Base-by-base conservation (phyloP, 2,797 vertebrate genomes). In the Clarias pachynema region DNA sequence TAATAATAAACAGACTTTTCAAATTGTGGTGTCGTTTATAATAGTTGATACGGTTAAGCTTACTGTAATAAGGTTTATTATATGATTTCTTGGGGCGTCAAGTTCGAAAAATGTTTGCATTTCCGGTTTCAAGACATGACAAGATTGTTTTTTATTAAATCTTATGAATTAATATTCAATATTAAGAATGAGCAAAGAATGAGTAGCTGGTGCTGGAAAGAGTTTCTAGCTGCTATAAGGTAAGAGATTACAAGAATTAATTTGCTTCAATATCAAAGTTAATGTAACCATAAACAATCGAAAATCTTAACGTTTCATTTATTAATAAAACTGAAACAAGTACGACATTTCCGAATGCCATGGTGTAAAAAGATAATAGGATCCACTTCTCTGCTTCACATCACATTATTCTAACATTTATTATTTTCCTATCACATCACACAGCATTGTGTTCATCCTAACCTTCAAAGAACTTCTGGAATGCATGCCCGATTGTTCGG, bases 1-100 rank as follows among this genome's bases (percentile, higher is more conserved):
- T 78, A 60, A 79, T 59, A 77, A 77, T 40, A 79, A 79, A 62
- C 57, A 60, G 22, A n/a, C 3, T 44, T 57, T 62, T 24, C 15
- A 29, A 66, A 16, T 59, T 59, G 74, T 6, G 20, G 20, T 31
- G 14, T 37, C 62, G n/a, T 62, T 79, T 79, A 37, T 62, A 62
- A 62, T 75, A 4, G 6, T 26, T 40, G 56, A 40, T 37, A 16
- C 15, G 31, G 22, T 7, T 6, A 77, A 57, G 18, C 4, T 79
- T 79, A 40, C 29, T 24, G 16, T 60, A 78, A 78, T 37, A 7
- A 60, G 22, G 1, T 14, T 59, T 34, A 34, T 60, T 60, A 78
- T 78, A 78, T 37, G 29, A 20, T 60, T 12, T 60, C 57, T 37
- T 31, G 12, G 1, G 22, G 56, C 22, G 4, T 57, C 26, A 59